Evolutionary conservation across 2,888 invertebrate species (phyloP).

Genomic region (Calephelis perditalis): DNA sequence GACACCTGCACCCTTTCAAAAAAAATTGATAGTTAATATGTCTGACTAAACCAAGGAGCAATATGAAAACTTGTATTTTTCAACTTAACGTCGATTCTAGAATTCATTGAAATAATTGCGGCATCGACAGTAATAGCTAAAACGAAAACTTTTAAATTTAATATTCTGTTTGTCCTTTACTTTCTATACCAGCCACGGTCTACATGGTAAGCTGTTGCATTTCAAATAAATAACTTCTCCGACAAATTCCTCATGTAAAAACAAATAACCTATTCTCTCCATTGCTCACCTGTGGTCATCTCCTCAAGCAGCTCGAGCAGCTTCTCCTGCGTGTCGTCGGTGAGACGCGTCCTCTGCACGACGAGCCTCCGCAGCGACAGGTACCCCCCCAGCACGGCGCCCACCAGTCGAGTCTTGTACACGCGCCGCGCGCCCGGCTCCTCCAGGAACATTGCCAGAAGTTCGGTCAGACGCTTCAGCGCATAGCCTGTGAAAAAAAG

Average conservation of each 20-base stretch:
- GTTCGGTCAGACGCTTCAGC: conserved; percentile 91
- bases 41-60: too few species aligned
- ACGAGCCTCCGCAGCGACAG: conserved; percentile 92
- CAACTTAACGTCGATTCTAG: too few species aligned
- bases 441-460: conserved; percentile 92
- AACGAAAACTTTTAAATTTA: too few species aligned
- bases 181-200: background rate
- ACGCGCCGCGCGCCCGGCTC: conserved; percentile 91
- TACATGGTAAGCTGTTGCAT: background rate
- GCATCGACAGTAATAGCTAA: too few species aligned
- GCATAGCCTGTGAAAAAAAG: conserved; percentile 82
- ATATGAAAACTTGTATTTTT: too few species aligned
- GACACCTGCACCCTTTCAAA: too few species aligned
- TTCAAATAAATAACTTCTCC: background rate
- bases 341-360: conserved; percentile 95
- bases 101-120: too few species aligned
- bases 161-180: too few species aligned
- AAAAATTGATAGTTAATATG: too few species aligned
- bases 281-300: conserved; percentile 88
- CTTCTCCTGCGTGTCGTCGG: conserved; percentile 98
- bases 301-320: conserved; percentile 94
- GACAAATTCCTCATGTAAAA: too few species aligned
- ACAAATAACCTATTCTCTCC: too few species aligned
- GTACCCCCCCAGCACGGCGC: conserved; percentile 95
- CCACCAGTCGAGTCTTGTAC: conserved; percentile 93